A percentile compares a stretch with the other conserved stretches of the same genome.
Evolutionary conservation across 35 echinoderm and acorn worm genomes (phyloP).

Genomic region (Acanthaster planci): DNA sequence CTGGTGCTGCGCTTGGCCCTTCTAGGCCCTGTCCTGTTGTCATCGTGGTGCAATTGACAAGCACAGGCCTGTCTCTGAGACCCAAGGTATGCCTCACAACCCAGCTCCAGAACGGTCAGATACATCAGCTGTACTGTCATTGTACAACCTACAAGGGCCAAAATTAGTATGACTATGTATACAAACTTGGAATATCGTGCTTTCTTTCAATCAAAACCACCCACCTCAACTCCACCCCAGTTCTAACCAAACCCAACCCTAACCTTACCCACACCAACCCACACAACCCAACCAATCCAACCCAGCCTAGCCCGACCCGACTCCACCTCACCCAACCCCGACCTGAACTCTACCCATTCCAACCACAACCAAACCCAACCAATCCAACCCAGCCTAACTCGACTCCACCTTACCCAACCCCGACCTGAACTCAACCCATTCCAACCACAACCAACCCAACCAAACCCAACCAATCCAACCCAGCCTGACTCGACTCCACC

Average conservation of each 20-base stretch:
- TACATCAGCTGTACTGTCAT: constrained; percentile 35
- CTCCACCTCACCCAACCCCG: neutral
- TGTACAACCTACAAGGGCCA: neutral
- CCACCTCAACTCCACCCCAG: neutral
- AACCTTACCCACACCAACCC: neutral
- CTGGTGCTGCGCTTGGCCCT: neutral
- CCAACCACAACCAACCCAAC: neutral
- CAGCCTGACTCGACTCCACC: too few species aligned
- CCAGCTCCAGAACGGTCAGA: neutral
- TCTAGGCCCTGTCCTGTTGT: neutral
- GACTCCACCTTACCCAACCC: too few species aligned
- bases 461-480: too few species aligned
- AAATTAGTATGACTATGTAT: neutral
- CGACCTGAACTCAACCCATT: too few species aligned
- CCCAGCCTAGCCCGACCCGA: neutral
- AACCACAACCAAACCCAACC: neutral
- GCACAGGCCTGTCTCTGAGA: constrained; percentile 1
- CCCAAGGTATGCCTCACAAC: neutral
- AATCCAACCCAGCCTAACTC: neutral
- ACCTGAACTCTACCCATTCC: neutral
- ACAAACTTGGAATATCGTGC: constrained; percentile 1
- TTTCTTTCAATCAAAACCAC: neutral
- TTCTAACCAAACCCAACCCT: neutral
- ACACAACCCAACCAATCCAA: neutral
- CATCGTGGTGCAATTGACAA: neutral